phyloP scores from a whole-genome alignment of 1,140 invertebrate species.

The Megathymus violae region DNA sequence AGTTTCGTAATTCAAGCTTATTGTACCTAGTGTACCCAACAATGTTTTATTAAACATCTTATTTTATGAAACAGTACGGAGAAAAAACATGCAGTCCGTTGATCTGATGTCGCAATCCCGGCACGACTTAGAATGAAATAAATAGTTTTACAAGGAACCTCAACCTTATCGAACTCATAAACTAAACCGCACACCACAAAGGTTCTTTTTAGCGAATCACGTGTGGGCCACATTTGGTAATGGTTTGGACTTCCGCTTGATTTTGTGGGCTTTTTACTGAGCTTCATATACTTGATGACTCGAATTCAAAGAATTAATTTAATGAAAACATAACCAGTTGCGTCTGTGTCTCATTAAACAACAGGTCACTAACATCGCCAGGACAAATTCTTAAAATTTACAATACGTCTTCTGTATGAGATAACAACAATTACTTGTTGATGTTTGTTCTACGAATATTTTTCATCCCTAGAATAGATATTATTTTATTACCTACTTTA shows the following conservation, averaged over 20 bases:
- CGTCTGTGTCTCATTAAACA: slow-evolving; percentile 38
- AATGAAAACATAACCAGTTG: slow-evolving; percentile 50
- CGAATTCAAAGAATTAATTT: slow-evolving; percentile 70
- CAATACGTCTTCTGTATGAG: slow-evolving; percentile 5
- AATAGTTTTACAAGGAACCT: background rate
- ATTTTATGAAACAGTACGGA: background rate
- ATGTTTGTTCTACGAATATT: background rate
- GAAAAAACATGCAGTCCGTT: slow-evolving; percentile 1
- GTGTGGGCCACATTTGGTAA: slow-evolving; percentile 66
- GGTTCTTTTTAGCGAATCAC: slow-evolving; percentile 42
- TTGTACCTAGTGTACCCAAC: too few relatives aligned
- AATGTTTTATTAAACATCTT: slow-evolving; percentile 1
- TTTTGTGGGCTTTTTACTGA: slow-evolving; percentile 53
- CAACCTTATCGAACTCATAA: slow-evolving; percentile 1
- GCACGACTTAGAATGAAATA: too few relatives aligned
- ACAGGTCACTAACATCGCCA: slow-evolving; percentile 19
- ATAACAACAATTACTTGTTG: background rate
- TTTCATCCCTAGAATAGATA: slow-evolving; percentile 1
- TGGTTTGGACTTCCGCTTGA: slow-evolving; percentile 70
- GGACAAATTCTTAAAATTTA: slow-evolving; percentile 15
- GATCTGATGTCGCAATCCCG: background rate
- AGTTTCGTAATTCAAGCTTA: too few relatives aligned
- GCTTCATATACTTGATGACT: slow-evolving; percentile 39
- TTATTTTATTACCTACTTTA: too few relatives aligned
- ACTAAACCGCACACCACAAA: slow-evolving; percentile 37